Percentiles rank a stretch among this genome's conserved stretches.
phyloP scores from a whole-genome alignment of 2,113 vertebrate species.

The Cyanoramphus novaezelandiae region DNA sequence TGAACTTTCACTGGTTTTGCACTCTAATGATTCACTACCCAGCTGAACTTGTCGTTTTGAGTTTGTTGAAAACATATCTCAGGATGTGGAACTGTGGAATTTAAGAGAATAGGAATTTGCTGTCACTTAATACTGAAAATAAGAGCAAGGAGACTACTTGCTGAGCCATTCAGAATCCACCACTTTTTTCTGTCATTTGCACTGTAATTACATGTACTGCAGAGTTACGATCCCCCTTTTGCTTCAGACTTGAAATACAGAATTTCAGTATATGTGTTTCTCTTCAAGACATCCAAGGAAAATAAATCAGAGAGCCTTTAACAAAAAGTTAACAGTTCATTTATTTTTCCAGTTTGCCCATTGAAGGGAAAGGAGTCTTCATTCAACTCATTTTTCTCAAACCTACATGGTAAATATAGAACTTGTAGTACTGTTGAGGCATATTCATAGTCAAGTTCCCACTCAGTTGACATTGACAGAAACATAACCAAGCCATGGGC shows the following conservation, averaged over 20 bases:
- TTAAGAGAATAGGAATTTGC: conserved; percentile 20
- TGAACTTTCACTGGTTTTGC: neutral
- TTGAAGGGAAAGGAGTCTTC: neutral
- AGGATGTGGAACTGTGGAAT: neutral
- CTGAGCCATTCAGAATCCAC: neutral
- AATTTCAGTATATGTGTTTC: neutral
- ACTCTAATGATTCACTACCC: neutral
- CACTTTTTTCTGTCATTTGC: neutral
- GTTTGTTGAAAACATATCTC: neutral
- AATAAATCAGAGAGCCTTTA: neutral
- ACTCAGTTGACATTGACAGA: neutral
- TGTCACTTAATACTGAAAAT: conserved; percentile 4
- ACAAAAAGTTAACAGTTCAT: neutral
- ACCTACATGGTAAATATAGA: neutral
- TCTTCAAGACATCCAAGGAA: neutral
- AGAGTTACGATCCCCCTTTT: neutral
- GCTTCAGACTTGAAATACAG: neutral
- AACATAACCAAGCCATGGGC: neutral
- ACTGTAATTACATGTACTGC: neutral
- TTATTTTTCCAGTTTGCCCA: neutral
- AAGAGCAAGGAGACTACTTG: neutral
- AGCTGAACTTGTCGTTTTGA: neutral
- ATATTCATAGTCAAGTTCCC: neutral
- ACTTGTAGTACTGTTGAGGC: neutral
- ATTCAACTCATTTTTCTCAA: neutral